phyloP scores from a whole-genome alignment of 1,140 invertebrate species.

The Whitmania pigra region DNA sequence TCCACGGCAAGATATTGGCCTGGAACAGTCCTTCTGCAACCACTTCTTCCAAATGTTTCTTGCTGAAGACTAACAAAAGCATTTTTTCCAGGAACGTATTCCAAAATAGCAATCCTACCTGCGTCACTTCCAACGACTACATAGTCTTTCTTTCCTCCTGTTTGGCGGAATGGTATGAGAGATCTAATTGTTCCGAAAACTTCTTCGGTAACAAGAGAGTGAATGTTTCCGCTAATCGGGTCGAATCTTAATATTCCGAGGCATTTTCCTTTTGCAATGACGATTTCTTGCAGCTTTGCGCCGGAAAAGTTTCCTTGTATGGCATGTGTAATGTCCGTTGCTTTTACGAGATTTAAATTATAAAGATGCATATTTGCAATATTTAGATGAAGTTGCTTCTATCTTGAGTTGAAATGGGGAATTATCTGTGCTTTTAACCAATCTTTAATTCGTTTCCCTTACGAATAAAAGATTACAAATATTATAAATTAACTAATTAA shows the following conservation, averaged over 20 bases:
- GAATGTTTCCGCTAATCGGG: slow-evolving; percentile 93
- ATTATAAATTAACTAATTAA: too few species aligned
- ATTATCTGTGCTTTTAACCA: too few species aligned
- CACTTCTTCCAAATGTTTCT: slow-evolving; percentile 98
- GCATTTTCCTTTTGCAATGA: slow-evolving; percentile 85
- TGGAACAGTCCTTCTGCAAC: slow-evolving; percentile 90
- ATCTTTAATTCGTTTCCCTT: too few species aligned
- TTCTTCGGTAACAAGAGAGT: slow-evolving; percentile 84
- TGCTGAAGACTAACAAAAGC: slow-evolving; percentile 87
- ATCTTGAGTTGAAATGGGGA: too few species aligned
- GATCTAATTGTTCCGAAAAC: slow-evolving; percentile 91
- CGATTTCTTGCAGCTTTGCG: slow-evolving; percentile 88
- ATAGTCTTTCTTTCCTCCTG: slow-evolving; percentile 96
- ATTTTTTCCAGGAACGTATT: slow-evolving; percentile 88
- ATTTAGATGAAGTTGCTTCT: too few species aligned
- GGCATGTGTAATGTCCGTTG: slow-evolving; percentile 88
- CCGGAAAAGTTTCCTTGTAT: slow-evolving; percentile 98
- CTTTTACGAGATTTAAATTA: slow-evolving; percentile 89
- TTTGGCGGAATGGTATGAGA: slow-evolving; percentile 86
- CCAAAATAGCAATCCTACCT: slow-evolving; percentile 90
- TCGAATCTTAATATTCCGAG: slow-evolving; percentile 86
- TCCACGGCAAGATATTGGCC: slow-evolving; percentile 97
- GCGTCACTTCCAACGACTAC: slow-evolving; percentile 95
- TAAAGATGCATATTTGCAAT: slow-evolving; percentile 77
- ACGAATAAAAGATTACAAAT: too few species aligned